Base-by-base conservation (phyloP, 1,140 invertebrate species). In the Cotesia chilonis region DNA sequence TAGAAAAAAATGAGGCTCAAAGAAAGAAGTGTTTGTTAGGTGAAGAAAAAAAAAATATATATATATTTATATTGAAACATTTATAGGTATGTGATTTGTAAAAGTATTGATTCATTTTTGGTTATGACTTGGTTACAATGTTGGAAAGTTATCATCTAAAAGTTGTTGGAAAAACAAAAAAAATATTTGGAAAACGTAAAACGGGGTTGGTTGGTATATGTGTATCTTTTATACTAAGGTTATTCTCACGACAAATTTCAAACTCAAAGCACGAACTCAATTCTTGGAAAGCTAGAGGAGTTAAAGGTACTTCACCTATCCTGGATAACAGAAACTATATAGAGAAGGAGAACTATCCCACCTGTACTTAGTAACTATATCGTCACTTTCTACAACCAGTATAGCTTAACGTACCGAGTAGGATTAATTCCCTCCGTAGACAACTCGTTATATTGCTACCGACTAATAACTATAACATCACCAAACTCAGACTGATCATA, bases 221-320 rank as follows among this genome's bases (percentile, higher is more conserved):
- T 28, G 28, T 28, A 28, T 28, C 28, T 28, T 28, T 28, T 28
- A 28, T 28, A 28, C 36, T 20, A 54, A 37, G 63, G 68, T 70
- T 67, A 67, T 70, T 74, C 68, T 74, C 64, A 74, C 70, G 65
- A 61, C 12, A 68, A 68, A 52, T 67, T 75, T 71, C 64, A 72
- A 63, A 75, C 65, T 59, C 68, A 66, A 70, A 59, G 74, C 68
- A 75, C 74, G 70, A 72, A 70, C 74, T 72, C 74, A 72, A 75
- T 75, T 73, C 74, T 52, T 61, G 51, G 52, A 75, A 75, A 71
- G 74, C 74, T 70, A 65, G 68, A 28, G 74, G 20, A 68, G 55
- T 47, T 54, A 28, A 28, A 28, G 28, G 28, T 28, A 28, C 28
- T 71, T 36, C 54, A 66, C 70, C 70, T 66, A 54, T 55, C 61